Percentiles rank a stretch among this genome's conserved stretches.
These are phyloP conservation scores for Neosalanx taihuensis DNA, from an alignment of 2,797 vertebrate genomes.

Conservation along the genomic window DNA sequence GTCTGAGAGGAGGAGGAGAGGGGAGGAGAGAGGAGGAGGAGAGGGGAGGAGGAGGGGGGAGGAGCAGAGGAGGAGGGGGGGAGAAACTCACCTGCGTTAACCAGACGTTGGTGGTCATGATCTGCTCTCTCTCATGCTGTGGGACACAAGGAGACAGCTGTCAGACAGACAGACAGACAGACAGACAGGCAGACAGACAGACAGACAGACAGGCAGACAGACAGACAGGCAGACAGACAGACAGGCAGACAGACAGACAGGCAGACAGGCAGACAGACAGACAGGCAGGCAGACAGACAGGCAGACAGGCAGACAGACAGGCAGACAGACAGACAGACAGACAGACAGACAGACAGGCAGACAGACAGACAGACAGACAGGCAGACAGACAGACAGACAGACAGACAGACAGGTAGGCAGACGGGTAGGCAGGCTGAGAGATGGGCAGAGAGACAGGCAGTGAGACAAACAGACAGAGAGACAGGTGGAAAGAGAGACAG, in stretches of 20 bases:
- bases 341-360: conserved; percentile 16
- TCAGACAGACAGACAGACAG: not conserved
- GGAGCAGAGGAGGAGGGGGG: not conserved
- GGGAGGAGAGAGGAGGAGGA: conserved; percentile 3
- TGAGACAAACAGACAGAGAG: not conserved
- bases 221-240: not conserved
- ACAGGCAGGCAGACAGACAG: no score
- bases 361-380: conserved; percentile 1
- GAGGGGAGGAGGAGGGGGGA: not conserved
- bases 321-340: conserved; percentile 8
- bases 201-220: conserved; percentile 1
- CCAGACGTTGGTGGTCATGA: conserved; percentile 99
- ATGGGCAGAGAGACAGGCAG: no score
- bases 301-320: no score
- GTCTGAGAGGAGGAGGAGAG: not conserved
- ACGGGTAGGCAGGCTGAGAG: not conserved
- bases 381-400: not conserved
- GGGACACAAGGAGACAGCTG: conserved; percentile 32
- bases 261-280: not conserved
- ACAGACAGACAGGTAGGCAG: not conserved
- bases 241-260: conserved; percentile 2
- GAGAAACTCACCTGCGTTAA: conserved; percentile 87
- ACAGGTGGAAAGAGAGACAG: not conserved
- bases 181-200: not conserved
- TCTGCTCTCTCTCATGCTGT: conserved; percentile 95